Evolutionary conservation across 2,888 invertebrate genomes (phyloP).

Genomic region (Diarsia dahlii): DNA sequence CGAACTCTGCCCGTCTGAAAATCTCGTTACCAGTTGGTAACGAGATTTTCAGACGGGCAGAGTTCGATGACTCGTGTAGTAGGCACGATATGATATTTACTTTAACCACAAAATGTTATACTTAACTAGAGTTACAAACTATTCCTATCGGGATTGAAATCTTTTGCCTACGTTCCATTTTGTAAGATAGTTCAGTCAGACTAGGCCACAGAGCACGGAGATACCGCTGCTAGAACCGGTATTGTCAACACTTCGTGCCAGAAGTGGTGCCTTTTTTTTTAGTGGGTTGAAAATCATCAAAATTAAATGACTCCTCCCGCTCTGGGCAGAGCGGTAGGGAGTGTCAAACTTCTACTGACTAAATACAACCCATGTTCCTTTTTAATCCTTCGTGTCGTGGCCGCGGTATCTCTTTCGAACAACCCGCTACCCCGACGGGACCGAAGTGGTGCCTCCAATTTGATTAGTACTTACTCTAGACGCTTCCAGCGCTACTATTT

Average conservation of each 20-base stretch:
- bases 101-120: slow-evolving; percentile 11
- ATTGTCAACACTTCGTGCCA: not conserved
- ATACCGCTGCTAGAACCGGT: not conserved
- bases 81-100: slow-evolving; percentile 3
- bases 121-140: slow-evolving; percentile 37
- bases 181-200: not conserved
- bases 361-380: too few species aligned
- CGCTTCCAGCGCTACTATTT: not conserved
- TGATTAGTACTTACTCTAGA: not conserved
- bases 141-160: slow-evolving; percentile 51
- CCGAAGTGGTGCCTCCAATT: not conserved
- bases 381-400: too few species aligned
- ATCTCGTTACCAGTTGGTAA: slow-evolving; percentile 11
- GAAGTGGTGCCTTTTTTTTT: not conserved
- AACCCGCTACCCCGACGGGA: not conserved
- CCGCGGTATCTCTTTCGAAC: too few species aligned
- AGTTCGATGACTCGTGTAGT: too few species aligned
- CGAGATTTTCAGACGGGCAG: too few species aligned
- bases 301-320: too few species aligned
- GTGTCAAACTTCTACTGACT: too few species aligned
- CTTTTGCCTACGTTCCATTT: slow-evolving; percentile 28
- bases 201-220: not conserved
- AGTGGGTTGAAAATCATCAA: too few species aligned
- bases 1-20: not conserved
- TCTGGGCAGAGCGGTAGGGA: too few species aligned